These are phyloP conservation scores for Hydraecia micacea DNA, from an alignment of 2,888 invertebrate genomes.

Conservation along the genomic window DNA sequence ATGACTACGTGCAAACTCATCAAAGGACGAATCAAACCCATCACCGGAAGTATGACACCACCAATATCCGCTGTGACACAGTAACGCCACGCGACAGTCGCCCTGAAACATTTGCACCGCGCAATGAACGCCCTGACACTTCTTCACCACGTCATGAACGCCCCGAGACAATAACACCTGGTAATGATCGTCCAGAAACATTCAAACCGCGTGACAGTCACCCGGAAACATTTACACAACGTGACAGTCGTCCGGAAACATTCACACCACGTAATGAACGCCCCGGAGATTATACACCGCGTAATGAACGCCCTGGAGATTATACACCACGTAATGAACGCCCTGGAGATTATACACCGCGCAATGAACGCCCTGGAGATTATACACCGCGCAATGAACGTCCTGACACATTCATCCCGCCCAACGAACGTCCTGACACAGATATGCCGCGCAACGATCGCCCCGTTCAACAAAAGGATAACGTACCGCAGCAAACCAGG, in stretches of 20 bases:
- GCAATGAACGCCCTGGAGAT: neutral
- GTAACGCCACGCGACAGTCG: conserved; percentile 57
- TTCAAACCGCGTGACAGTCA: conserved; percentile 28
- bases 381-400: neutral
- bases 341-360: neutral
- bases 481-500: conserved; percentile 66
- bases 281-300: neutral
- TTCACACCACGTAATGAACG: conserved; percentile 12
- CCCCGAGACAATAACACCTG: conserved; percentile 1
- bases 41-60: conserved; percentile 63
- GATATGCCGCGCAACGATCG: conserved; percentile 55
- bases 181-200: conserved; percentile 37
- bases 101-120: conserved; percentile 13
- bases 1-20: conserved; percentile 60
- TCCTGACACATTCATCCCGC: conserved; percentile 5
- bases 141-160: conserved; percentile 20
- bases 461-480: conserved; percentile 59
- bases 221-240: neutral
- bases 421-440: conserved; percentile 28
- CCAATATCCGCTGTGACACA: conserved; percentile 62
- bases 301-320: neutral
- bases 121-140: conserved; percentile 28
- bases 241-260: neutral
- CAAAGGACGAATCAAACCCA: conserved; percentile 53
- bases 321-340: conserved; percentile 6